Base-by-base conservation (phyloP, 2,797 vertebrate genomes). In the Fratercula arctica region DNA sequence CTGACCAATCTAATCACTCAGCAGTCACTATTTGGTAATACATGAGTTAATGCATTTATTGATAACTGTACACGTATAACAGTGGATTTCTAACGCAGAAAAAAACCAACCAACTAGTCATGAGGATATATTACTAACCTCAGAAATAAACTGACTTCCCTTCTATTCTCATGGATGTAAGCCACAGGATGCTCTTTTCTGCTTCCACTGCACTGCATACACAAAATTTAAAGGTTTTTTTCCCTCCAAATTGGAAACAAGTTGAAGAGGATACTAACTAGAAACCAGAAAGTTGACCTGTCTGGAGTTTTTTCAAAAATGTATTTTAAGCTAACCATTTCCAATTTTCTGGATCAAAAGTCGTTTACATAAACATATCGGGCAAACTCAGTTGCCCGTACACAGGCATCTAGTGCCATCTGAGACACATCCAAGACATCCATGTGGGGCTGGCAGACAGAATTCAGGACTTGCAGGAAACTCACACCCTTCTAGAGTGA, bases 291-390 rank as follows among this genome's bases (percentile, higher is more conserved):
- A 66, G 7, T 13, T 74, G 6, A 59, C n/a, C 15, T 46, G 10
- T 11, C 4, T 21, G 39, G 3, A 15, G 7, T 2, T 82, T 39
- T 75, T 57, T 53, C 9, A 35, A 25, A 59, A 43, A n/a, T 1
- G 0, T 16, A 39, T 48, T 69, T 66, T 43, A 43, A 61, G n/a
- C 9, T 84, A 13, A 31, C 51, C 8, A 24, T 4, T 68, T 39
- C 8, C 8, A n/a, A 4, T 23, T 72, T n/a, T 59, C 63, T n/a
- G 2, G 9, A 70, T 85, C 7, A 25, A 16, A 54, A 69, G 1
- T 6, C 50, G 19, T 41, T 66, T 13, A 67, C 1, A 3, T 11
- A 28, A 54, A 25, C 23, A 19, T 6, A 46, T 0, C 4, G 3
- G 18, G 11, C 45, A 79, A 74, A 85, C 8, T 46, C 35, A 59